Conservation (phyloP, 2,113 vertebrate genomes). For the Limanda limanda region DNA sequence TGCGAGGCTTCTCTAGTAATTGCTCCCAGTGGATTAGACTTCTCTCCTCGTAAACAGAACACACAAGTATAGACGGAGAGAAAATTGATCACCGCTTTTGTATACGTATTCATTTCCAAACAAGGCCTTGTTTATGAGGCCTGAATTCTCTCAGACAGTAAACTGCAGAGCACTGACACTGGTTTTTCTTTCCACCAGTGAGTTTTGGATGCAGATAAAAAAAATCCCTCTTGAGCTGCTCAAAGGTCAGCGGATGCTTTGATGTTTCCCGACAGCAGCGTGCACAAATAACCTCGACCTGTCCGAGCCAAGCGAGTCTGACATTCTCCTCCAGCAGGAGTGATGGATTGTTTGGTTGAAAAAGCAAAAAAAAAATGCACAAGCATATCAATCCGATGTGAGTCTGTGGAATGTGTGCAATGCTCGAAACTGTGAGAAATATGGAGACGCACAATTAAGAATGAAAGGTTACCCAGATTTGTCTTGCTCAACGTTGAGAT, state of each 20-base stretch:
- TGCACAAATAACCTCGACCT: conserved; percentile 57
- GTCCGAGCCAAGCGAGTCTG: conserved; percentile 45
- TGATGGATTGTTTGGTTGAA: conserved; percentile 37
- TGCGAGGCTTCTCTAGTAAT: conserved; percentile 45
- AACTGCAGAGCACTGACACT: conserved; percentile 1
- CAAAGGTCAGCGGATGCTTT: conserved; percentile 69
- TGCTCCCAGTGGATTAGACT: conserved; percentile 24
- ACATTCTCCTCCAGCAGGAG: conserved; percentile 46
- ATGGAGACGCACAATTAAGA: too few relatives aligned
- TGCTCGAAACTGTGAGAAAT: neutral
- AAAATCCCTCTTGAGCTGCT: conserved; percentile 47
- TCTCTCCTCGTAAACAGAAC: conserved; percentile 49
- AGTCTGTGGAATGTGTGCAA: neutral
- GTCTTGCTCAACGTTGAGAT: neutral
- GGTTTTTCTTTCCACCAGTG: conserved; percentile 45
- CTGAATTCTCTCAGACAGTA: neutral
- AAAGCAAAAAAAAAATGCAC: conserved; percentile 31
- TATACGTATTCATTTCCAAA: neutral
- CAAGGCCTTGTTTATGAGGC: conserved; percentile 21
- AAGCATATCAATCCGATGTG: conserved; percentile 22
- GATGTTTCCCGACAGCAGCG: conserved; percentile 60
- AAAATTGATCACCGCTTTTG: too few relatives aligned
- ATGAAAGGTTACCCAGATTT: neutral
- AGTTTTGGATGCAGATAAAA: conserved; percentile 53
- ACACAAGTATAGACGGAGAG: neutral